Percentiles rank a stretch among this genome's conserved stretches.
Evolutionary conservation across 1,140 invertebrate genomes (phyloP).

Genomic region (Drosophila sturtevanti): DNA sequence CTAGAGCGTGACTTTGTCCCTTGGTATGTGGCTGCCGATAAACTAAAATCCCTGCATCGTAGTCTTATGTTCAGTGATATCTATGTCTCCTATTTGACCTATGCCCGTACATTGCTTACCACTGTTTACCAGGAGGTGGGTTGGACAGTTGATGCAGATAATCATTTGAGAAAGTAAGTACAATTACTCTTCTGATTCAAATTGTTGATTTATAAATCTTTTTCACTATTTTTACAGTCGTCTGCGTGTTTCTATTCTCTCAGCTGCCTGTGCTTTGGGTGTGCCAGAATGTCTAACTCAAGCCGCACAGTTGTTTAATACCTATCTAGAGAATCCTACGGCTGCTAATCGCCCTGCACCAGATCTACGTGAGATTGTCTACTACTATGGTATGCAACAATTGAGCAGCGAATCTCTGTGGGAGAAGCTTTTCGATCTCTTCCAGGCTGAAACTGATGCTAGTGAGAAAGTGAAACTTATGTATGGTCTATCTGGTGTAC

Average conservation of each 20-base stretch:
- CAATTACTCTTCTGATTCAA: not conserved
- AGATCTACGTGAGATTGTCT: constrained; percentile 88
- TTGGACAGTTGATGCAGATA: constrained; percentile 84
- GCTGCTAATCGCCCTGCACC: constrained; percentile 86
- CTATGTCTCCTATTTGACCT: constrained; percentile 85
- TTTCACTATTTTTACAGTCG: constrained; percentile 80
- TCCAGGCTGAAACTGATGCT: constrained; percentile 88
- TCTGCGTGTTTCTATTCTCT: constrained; percentile 85
- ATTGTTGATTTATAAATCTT: not conserved
- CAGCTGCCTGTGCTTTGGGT: constrained; percentile 85
- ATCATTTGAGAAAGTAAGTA: constrained; percentile 85
- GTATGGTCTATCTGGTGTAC: constrained; percentile 87
- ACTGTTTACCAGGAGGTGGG: constrained; percentile 84
- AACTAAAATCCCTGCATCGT: constrained; percentile 84
- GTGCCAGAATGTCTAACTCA: constrained; percentile 85
- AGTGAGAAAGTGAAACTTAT: constrained; percentile 90
- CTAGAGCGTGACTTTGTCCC: constrained; percentile 88
- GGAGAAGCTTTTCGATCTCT: constrained; percentile 90
- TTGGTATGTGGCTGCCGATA: constrained; percentile 87
- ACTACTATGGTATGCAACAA: constrained; percentile 86
- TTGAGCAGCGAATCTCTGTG: constrained; percentile 85
- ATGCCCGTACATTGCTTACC: constrained; percentile 84
- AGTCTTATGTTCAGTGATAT: constrained; percentile 85
- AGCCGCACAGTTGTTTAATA: constrained; percentile 84
- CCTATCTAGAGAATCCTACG: constrained; percentile 84